Percentiles rank a stretch among this genome's conserved stretches.
phyloP scores from a whole-genome alignment of 2,888 invertebrate genomes.

The Sarcophaga variegata region DNA sequence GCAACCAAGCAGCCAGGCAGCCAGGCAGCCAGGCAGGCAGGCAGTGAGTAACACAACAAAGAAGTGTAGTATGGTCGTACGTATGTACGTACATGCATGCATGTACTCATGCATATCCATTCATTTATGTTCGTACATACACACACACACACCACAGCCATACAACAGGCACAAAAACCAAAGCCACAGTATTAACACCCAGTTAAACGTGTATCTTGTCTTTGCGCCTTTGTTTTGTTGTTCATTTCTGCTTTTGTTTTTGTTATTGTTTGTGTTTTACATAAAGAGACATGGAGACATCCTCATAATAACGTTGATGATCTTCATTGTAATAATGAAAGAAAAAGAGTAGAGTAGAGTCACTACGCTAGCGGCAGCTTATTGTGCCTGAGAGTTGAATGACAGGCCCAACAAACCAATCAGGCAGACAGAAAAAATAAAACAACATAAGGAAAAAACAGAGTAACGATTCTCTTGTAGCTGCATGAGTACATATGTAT shows the following conservation, averaged over 20 bases:
- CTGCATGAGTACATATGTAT: background rate
- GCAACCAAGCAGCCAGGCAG: background rate
- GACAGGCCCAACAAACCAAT: constrained; percentile 39
- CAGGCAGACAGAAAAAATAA: background rate
- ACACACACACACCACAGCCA: background rate
- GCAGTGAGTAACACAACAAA: background rate
- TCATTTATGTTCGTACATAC: background rate
- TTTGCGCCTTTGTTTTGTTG: too few relatives aligned
- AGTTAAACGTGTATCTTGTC: constrained; percentile 10
- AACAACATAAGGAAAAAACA: background rate
- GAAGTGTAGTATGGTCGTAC: constrained; percentile 36
- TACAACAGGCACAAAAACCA: background rate
- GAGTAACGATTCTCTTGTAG: background rate
- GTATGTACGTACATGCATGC: constrained; percentile 52
- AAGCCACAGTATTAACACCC: constrained; percentile 49
- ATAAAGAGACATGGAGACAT: background rate
- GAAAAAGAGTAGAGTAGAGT: constrained; percentile 23
- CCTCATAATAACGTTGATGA: constrained; percentile 20
- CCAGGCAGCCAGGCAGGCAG: constrained; percentile 10
- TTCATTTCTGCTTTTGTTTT: background rate
- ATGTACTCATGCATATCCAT: constrained; percentile 28
- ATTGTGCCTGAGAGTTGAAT: constrained; percentile 57
- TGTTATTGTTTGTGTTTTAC: background rate
- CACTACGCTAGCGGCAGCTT: constrained; percentile 43
- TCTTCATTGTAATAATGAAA: constrained; percentile 15